phyloP scores from a whole-genome alignment of 92 coral and sea anemone genomes.

The Virgularia gustaviana region DNA sequence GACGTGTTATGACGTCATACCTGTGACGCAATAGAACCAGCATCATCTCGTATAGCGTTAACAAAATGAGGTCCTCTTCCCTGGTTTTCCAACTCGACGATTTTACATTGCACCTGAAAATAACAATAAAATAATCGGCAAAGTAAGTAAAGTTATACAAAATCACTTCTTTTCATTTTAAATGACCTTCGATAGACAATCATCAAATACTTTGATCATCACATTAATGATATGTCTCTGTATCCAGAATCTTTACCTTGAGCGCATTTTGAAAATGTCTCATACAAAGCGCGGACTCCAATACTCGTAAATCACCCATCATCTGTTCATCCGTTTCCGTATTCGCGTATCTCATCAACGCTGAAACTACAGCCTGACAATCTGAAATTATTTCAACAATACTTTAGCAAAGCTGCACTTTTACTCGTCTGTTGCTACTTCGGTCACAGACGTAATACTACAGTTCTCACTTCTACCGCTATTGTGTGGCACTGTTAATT shows the following conservation, averaged over 20 bases:
- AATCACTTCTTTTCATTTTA: too few species aligned
- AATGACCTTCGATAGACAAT: not conserved
- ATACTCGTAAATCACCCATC: conserved; percentile 16
- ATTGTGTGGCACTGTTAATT: too few species aligned
- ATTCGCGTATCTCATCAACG: conserved; percentile 14
- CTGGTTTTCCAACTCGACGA: conserved; percentile 77
- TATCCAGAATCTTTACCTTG: conserved; percentile 7
- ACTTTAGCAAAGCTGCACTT: too few species aligned
- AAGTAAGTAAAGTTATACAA: too few species aligned
- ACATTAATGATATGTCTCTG: too few species aligned
- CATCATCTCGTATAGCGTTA: conserved; percentile 68
- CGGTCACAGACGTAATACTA: not conserved
- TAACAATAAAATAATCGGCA: too few species aligned
- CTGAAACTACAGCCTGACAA: conserved; percentile 25
- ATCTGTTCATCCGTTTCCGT: conserved; percentile 4
- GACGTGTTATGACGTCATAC: too few species aligned
- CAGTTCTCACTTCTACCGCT: too few species aligned
- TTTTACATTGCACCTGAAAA: conserved; percentile 68
- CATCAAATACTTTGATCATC: not conserved
- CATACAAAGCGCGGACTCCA: conserved; percentile 18
- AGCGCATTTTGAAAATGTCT: conserved; percentile 30
- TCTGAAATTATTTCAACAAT: too few species aligned
- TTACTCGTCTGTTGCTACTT: not conserved
- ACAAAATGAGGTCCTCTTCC: conserved; percentile 72
- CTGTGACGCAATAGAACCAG: conserved; percentile 69